Evolutionary conservation across 2,113 vertebrate species (phyloP).

Genomic region (Tympanuchus pallidicinctus): DNA sequence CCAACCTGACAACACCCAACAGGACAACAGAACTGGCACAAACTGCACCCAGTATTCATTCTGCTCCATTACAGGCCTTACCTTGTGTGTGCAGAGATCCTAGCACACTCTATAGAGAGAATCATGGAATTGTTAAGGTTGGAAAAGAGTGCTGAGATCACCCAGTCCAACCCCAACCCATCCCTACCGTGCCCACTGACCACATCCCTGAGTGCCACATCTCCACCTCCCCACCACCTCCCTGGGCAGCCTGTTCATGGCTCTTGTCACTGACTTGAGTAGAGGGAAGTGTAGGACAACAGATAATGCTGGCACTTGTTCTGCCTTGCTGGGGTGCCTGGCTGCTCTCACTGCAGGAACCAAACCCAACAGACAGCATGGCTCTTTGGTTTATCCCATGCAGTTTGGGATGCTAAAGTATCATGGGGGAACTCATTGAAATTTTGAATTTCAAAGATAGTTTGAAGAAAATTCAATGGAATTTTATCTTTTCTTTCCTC

Average conservation of each 20-base stretch:
- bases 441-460: not conserved
- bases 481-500: not conserved
- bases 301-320: not conserved
- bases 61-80: not conserved
- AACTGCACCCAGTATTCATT: conserved; percentile 1
- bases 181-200: no score
- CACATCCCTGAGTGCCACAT: no score
- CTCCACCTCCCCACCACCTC: no score
- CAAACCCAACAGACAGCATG: not conserved
- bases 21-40: not conserved
- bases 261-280: not conserved
- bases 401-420: no score
- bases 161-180: no score
- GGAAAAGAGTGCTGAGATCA: no score
- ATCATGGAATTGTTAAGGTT: no score
- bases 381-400: not conserved
- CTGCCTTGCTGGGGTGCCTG: not conserved
- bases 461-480: not conserved
- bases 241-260: not conserved
- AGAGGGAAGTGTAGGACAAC: not conserved
- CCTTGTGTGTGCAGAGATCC: not conserved
- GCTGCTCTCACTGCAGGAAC: not conserved
- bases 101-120: not conserved
- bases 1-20: not conserved
- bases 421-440: not conserved